Base-by-base conservation (phyloP, 1,140 invertebrate genomes). In the Hypothenemus hampei region DNA sequence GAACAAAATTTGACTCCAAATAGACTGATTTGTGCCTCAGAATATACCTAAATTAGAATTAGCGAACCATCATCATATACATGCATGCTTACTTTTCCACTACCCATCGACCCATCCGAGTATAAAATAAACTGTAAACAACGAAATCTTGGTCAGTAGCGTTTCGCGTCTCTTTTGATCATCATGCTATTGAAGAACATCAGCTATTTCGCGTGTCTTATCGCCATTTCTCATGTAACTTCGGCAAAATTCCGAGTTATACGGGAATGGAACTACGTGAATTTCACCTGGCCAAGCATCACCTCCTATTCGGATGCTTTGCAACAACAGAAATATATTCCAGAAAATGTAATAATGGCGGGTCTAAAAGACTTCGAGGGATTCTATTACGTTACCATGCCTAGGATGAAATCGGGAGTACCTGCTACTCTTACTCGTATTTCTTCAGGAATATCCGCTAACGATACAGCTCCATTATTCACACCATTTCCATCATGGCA, bases 401-500 rank as follows among this genome's bases (percentile, higher is more conserved):
- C 84, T 8, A 73, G 84, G 44, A 81, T 81, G 76, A 76, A 77
- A 41, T 64, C 68, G 22, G 84, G 84, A 2, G 81, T 85, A 3
- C 84, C 84, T 8, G 80, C 80, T 3, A 85, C 84, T 0, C 68
- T 87, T 4, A 78, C 74, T 0, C 75, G 77, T 10, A 78, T 84
- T n/a, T 71, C 79, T 2, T 60, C 72, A 2, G 66, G 67, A 1
- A 39, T 69, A 0, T 74, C 76, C 13, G n/a, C n/a, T n/a, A 71
- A 67, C 10, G 68, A 74, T 15, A 81, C 81, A 0, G 76, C 64
- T 59, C 85, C 84, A 0, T 70, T 74, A 13, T 58, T 87, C 20
- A 72, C 76, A 13, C 79, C 85, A 0, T 87, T 79, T 64, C 85
- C 85, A n/a, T 81, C 72, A 40, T 87, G 84, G 84, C 72, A 72